Evolutionary conservation across 2,113 vertebrate genomes (phyloP).

Genomic region (Nesogale talazaci): DNA sequence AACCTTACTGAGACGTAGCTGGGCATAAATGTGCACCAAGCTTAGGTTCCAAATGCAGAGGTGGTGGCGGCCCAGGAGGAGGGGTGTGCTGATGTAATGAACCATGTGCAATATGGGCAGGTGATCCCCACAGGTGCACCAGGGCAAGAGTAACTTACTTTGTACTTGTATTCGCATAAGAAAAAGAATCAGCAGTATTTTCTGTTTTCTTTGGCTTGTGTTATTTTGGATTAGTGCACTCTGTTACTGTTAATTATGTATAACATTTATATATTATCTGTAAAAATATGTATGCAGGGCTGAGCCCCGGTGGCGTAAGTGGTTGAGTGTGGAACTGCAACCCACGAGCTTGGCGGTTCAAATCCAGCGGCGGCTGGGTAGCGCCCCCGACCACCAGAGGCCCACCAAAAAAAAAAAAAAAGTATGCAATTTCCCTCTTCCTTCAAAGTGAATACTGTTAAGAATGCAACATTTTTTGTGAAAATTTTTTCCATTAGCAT

Average conservation of each 20-base stretch:
- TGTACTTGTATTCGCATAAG: slow-evolving; percentile 88
- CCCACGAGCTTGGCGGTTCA: too few species aligned
- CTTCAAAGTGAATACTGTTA: slow-evolving; percentile 91
- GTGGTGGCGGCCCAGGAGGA: slow-evolving; percentile 60
- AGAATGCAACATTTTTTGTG: slow-evolving; percentile 90
- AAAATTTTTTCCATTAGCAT: slow-evolving; percentile 37
- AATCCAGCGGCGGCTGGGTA: too few species aligned
- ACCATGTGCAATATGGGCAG: slow-evolving; percentile 89
- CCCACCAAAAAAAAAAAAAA: too few species aligned
- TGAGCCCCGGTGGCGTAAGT: too few species aligned
- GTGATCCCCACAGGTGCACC: slow-evolving; percentile 82
- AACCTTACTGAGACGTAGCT: slow-evolving; percentile 87
- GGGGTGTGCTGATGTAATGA: slow-evolving; percentile 83
- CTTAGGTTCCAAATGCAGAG: slow-evolving; percentile 79
- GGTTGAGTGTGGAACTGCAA: too few species aligned
- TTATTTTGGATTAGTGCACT: slow-evolving; percentile 91
- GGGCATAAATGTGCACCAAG: slow-evolving; percentile 83
- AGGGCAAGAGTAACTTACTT: slow-evolving; percentile 90
- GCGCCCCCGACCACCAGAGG: too few species aligned
- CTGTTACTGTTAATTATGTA: slow-evolving; percentile 94
- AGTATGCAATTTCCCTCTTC: slow-evolving; percentile 90
- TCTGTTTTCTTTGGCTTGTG: slow-evolving; percentile 86
- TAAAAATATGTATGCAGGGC: too few species aligned
- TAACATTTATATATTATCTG: slow-evolving; percentile 94
- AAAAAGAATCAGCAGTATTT: slow-evolving; percentile 88